Conservation (phyloP, 1,140 invertebrate genomes). For the Atta colombica region DNA sequence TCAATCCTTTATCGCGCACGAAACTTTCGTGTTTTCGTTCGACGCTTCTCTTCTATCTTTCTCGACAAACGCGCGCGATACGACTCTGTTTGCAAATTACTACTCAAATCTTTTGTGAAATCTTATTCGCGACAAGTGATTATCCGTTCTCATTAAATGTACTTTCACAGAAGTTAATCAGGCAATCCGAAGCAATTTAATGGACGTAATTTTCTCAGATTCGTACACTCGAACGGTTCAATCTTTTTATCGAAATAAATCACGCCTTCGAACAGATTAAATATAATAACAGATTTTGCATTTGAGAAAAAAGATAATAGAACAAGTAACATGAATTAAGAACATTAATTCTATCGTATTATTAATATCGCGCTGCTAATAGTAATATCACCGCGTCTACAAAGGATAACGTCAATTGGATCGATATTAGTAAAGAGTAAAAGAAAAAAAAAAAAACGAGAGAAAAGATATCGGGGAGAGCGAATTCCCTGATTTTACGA, state of each 20-base stretch:
- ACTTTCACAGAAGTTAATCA: background rate
- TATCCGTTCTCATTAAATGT: slow-evolving; percentile 1
- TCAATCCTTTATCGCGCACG: slow-evolving; percentile 26
- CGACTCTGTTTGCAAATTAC: background rate
- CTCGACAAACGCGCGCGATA: background rate
- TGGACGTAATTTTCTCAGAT: slow-evolving; percentile 12
- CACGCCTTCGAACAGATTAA: background rate
- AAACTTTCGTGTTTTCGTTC: background rate
- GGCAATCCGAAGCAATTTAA: slow-evolving; percentile 18
- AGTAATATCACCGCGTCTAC: background rate
- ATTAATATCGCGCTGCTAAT: background rate
- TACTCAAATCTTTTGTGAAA: slow-evolving; percentile 1
- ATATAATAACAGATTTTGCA: background rate
- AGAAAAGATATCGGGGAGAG: background rate
- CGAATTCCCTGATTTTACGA: slow-evolving; percentile 23
- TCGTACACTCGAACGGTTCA: background rate
- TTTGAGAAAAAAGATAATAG: background rate
- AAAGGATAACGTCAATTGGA: slow-evolving; percentile 1
- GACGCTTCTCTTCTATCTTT: background rate
- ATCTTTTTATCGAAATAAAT: background rate
- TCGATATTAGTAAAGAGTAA: background rate
- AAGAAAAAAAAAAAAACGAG: background rate
- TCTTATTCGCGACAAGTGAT: slow-evolving; percentile 35
- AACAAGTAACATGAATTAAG: background rate
- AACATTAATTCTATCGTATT: slow-evolving; percentile 21